phyloP scores from a whole-genome alignment of 1,140 invertebrate species.

The Thrips palmi region DNA sequence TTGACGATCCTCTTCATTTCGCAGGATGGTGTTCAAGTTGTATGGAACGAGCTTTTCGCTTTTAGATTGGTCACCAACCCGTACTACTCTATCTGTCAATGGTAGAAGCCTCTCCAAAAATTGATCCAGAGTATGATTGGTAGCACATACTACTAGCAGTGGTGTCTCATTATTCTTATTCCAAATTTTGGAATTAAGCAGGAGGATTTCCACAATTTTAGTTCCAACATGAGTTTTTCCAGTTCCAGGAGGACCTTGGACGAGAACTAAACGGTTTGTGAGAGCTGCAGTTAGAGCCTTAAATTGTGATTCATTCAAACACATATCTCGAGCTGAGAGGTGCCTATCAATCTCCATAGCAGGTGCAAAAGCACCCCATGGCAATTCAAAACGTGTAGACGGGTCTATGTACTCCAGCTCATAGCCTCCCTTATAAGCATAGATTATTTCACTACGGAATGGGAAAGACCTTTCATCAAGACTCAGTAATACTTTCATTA shows the following conservation, averaged over 20 bases:
- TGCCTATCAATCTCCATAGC: slow-evolving; percentile 21
- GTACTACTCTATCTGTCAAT: slow-evolving; percentile 38
- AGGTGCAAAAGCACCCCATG: slow-evolving; percentile 1
- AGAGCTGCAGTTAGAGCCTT: slow-evolving; percentile 35
- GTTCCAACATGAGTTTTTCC: slow-evolving; percentile 61
- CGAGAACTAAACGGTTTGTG: slow-evolving; percentile 43
- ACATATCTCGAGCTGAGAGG: slow-evolving; percentile 22
- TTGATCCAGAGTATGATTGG: slow-evolving; percentile 76
- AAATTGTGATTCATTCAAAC: slow-evolving; percentile 35
- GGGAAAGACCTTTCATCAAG: slow-evolving; percentile 31
- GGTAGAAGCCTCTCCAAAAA: slow-evolving; percentile 51
- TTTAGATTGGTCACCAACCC: slow-evolving; percentile 52
- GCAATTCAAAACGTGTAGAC: neutral
- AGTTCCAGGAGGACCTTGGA: slow-evolving; percentile 62
- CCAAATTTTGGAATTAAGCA: slow-evolving; percentile 27
- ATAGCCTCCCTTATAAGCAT: slow-evolving; percentile 18
- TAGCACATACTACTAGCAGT: slow-evolving; percentile 63
- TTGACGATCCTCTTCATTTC: too few relatives aligned
- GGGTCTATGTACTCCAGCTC: neutral
- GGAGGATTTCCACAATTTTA: slow-evolving; percentile 35
- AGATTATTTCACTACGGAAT: slow-evolving; percentile 39
- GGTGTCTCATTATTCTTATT: slow-evolving; percentile 22
- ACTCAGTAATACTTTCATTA: slow-evolving; percentile 35
- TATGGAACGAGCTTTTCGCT: slow-evolving; percentile 34
- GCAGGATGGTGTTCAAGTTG: too few relatives aligned